Evolutionary conservation across 2,888 invertebrate genomes (phyloP).

Genomic region (Ramazzottius varieornatus): DNA sequence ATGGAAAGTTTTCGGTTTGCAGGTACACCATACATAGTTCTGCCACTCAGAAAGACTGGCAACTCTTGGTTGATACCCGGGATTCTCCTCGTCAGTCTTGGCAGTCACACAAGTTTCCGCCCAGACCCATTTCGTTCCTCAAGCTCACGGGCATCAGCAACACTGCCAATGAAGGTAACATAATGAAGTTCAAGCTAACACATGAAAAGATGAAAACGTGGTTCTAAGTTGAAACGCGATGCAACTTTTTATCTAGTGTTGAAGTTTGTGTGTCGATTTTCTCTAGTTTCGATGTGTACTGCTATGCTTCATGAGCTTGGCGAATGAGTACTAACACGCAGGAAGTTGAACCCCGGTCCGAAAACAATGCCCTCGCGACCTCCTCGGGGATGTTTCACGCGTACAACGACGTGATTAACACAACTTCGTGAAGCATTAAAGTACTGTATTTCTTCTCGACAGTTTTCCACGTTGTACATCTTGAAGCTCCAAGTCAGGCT

Average conservation of each 20-base stretch:
- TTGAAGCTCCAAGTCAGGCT: background rate
- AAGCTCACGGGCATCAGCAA: constrained; percentile 84
- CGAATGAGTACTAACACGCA: too few relatives aligned
- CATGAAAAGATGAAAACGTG: background rate
- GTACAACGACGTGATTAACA: too few relatives aligned
- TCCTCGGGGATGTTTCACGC: too few relatives aligned
- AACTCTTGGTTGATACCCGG: background rate
- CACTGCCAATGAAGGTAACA: constrained; percentile 62
- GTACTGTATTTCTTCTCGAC: too few relatives aligned
- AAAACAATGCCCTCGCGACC: too few relatives aligned
- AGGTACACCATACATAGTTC: background rate
- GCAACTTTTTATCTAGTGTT: too few relatives aligned
- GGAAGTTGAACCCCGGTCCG: too few relatives aligned
- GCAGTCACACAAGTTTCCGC: constrained; percentile 64
- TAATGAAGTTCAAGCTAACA: background rate
- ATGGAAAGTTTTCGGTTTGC: background rate
- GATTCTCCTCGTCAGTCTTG: constrained; percentile 35
- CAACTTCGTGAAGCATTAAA: too few relatives aligned
- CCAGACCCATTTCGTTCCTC: constrained; percentile 65
- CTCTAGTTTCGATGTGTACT: background rate
- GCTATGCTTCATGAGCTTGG: too few relatives aligned
- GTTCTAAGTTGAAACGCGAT: background rate
- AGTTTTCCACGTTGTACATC: background rate
- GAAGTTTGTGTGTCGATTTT: too few relatives aligned
- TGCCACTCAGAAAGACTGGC: background rate